Evolutionary conservation across 23 tunicate genomes (phyloP), one percentile per base, ranked within the genome.

Genomic region (Aplidium turbinatum): DNA sequence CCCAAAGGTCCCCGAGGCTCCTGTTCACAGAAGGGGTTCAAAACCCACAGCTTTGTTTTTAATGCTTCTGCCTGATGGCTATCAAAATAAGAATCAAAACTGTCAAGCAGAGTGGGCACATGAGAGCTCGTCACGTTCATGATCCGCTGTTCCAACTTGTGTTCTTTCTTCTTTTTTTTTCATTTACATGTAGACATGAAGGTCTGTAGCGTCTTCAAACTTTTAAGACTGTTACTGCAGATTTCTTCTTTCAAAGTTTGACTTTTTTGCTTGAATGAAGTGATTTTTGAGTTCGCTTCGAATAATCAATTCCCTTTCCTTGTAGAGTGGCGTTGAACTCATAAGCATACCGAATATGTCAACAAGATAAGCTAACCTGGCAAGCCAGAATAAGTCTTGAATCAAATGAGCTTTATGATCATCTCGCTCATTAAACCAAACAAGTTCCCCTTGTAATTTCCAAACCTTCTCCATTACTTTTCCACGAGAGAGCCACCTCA

Each of bases 291-390:
- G n/a, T n/a, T n/a, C n/a, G n/a, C n/a, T n/a, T n/a, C n/a, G n/a
- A n/a, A n/a, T 68, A 54, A 68, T 77, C 77, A 69, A 64, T 77
- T 70, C 79, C 84, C 29, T 28, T 60, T 71, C 84, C 84, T 52
- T 78, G 84, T 71, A 78, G 65, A 78, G 79, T 78, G 78, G 33
- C 20, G 65, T 70, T 71, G 32, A 80, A n/a, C n/a, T n/a, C n/a
- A n/a, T 73, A 72, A 73, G 38, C 47, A 80, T 53, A 80, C 80
- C 70, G 85, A 80, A 80, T 80, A 70, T 72, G 57, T 80, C 78
- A 80, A 80, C 79, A 68, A 78, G 65, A 70, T 78, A 47, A 70
- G 79, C 84, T 78, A 71, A 66, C 79, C 84, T 71, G 79, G 84
- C 84, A 78, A 68, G 64, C 77, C 84, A 78, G 28, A 78, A 78